Percentiles rank a stretch among this genome's conserved stretches.
Conservation (phyloP, 1,140 invertebrate genomes). For the Zaprionus nigranus region DNA sequence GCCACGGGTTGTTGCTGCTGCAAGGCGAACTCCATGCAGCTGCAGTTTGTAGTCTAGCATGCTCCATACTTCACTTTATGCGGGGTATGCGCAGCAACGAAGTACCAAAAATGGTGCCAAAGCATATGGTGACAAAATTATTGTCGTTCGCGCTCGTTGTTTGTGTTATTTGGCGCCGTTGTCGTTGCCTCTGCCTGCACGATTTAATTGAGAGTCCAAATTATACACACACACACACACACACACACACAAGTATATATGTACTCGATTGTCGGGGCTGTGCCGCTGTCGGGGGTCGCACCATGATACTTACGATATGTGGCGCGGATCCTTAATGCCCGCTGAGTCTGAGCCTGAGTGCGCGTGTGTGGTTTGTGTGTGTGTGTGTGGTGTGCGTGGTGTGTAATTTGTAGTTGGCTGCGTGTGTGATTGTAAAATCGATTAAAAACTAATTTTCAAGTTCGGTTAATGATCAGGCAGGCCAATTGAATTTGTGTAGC, state of each 20-base stretch:
- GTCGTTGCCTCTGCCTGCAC: slow-evolving; percentile 63
- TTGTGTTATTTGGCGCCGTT: slow-evolving; percentile 54
- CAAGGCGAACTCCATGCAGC: background rate
- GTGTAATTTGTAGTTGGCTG: slow-evolving; percentile 61
- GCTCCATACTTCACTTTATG: background rate
- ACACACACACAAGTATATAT: slow-evolving; percentile 5
- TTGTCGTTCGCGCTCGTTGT: slow-evolving; percentile 44
- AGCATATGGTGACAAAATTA: slow-evolving; percentile 80
- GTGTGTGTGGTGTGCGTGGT: slow-evolving; percentile 8
- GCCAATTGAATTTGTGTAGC: slow-evolving; percentile 8
- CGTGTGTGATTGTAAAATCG: slow-evolving; percentile 76
- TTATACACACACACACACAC: slow-evolving; percentile 44
- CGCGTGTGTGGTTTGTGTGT: slow-evolving; percentile 2
- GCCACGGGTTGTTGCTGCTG: background rate
- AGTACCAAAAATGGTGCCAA: slow-evolving; percentile 66
- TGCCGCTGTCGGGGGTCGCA: slow-evolving; percentile 16
- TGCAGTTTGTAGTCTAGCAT: background rate
- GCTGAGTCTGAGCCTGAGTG: background rate
- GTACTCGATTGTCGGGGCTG: slow-evolving; percentile 21
- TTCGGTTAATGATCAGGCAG: slow-evolving; percentile 38
- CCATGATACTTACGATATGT: slow-evolving; percentile 16
- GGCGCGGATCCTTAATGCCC: slow-evolving; percentile 10
- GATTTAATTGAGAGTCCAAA: slow-evolving; percentile 81
- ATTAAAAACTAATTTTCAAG: slow-evolving; percentile 82
- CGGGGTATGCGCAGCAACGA: slow-evolving; percentile 30